These are phyloP conservation scores for Dynastes grantii DNA, from an alignment of 2,888 invertebrate genomes.

Conservation along the genomic window DNA sequence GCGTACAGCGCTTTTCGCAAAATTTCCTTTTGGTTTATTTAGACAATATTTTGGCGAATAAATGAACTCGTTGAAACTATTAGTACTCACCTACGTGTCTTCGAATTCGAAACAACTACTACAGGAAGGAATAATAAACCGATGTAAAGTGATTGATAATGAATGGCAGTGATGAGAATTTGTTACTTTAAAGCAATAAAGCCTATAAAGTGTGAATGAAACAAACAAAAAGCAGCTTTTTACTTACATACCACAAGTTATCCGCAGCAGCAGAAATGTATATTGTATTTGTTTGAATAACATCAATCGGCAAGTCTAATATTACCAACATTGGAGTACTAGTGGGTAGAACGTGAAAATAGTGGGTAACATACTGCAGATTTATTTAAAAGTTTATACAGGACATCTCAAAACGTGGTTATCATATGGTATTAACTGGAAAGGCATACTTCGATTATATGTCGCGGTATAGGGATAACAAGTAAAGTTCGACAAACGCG, in stretches of 20 bases:
- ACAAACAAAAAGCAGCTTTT: constrained; percentile 22
- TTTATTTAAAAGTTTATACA: not conserved
- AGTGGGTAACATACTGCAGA: not conserved
- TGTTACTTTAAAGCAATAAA: constrained; percentile 23
- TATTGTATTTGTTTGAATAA: not conserved
- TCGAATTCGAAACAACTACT: constrained; percentile 1
- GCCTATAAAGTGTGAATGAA: constrained; percentile 24
- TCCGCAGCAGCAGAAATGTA: not conserved
- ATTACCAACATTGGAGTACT: not conserved
- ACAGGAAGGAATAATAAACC: constrained; percentile 21
- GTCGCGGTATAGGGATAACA: no score
- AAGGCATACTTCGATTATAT: no score
- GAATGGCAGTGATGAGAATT: constrained; percentile 30
- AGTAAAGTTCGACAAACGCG: no score
- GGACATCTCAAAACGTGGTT: no score
- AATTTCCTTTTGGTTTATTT: constrained; percentile 18
- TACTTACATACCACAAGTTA: not conserved
- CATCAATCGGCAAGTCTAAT: not conserved
- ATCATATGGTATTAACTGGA: no score
- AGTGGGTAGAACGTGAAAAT: not conserved
- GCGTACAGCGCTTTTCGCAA: not conserved
- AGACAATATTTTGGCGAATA: constrained; percentile 31
- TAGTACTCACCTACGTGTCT: not conserved
- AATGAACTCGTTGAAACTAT: constrained; percentile 15
- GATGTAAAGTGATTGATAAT: not conserved